phyloP scores from a whole-genome alignment of 2,888 invertebrate species.

The Heliconius hortense region DNA sequence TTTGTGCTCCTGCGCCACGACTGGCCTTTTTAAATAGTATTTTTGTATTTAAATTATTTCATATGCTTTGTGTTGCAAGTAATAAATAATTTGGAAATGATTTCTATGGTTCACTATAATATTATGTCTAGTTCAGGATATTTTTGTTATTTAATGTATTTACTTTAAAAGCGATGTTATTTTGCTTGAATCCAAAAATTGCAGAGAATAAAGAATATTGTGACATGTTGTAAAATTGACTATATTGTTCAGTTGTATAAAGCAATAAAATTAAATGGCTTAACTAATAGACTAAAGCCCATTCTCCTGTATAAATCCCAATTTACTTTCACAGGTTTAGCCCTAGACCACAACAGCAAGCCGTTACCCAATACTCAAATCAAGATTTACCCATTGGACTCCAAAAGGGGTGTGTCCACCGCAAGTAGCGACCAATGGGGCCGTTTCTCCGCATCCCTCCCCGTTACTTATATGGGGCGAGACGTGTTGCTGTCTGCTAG shows the following conservation, averaged over 20 bases:
- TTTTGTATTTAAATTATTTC: too few species aligned
- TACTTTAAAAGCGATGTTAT: neutral
- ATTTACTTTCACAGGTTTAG: slow-evolving; percentile 72
- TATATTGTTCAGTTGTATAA: neutral
- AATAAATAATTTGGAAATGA: too few species aligned
- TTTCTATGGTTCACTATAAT: too few species aligned
- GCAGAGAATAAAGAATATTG: too few species aligned
- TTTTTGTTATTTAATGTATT: neutral
- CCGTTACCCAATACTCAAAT: slow-evolving; percentile 80
- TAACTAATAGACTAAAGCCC: neutral
- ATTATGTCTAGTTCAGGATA: neutral
- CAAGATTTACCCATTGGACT: slow-evolving; percentile 64
- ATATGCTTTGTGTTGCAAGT: neutral
- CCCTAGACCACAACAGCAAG: slow-evolving; percentile 82
- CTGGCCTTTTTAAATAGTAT: too few species aligned
- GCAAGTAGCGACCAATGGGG: slow-evolving; percentile 70
- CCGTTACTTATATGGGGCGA: slow-evolving; percentile 64
- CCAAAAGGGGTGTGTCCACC: slow-evolving; percentile 54
- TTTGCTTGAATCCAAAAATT: too few species aligned
- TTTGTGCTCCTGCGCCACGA: too few species aligned
- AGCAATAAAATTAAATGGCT: neutral
- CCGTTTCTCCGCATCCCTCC: slow-evolving; percentile 73
- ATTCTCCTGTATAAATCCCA: neutral
- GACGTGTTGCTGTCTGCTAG: slow-evolving; percentile 79
- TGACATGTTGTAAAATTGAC: neutral